Percentiles rank a stretch among this genome's conserved stretches.
phyloP scores from a whole-genome alignment of 2,113 vertebrate genomes.

The Buteo buteo region DNA sequence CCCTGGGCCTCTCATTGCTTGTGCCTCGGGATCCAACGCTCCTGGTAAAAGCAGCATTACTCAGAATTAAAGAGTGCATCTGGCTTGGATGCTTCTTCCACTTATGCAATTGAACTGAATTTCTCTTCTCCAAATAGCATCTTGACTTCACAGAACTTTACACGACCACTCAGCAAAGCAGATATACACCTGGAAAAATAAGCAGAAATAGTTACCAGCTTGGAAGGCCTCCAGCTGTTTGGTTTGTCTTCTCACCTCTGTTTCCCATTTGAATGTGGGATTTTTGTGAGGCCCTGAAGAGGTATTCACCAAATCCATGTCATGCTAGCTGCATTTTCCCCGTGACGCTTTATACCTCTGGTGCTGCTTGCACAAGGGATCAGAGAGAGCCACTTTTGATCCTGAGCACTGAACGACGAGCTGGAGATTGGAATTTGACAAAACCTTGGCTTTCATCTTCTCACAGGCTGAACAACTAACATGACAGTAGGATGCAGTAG shows the following conservation, averaged over 20 bases:
- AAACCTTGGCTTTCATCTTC: neutral
- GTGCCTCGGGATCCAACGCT: neutral
- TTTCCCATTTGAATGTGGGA: neutral
- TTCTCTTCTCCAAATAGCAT: neutral
- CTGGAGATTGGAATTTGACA: neutral
- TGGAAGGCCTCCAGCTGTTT: neutral
- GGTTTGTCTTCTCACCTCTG: neutral
- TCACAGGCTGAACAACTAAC: neutral
- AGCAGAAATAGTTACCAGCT: neutral
- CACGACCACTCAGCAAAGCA: neutral
- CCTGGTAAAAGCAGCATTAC: neutral
- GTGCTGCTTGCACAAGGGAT: neutral
- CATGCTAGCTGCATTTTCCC: rapidly evolving
- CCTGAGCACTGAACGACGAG: neutral
- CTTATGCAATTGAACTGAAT: neutral
- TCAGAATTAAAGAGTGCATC: neutral
- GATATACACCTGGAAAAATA: neutral
- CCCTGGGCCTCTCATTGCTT: neutral
- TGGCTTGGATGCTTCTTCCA: neutral
- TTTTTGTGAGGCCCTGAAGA: neutral
- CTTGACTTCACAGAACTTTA: neutral
- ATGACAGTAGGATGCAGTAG: neutral
- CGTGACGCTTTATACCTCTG: rapidly evolving
- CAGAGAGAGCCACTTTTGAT: neutral
- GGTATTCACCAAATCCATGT: neutral